Base-by-base conservation (phyloP, 2,888 invertebrate species). In the Salticus scenicus region DNA sequence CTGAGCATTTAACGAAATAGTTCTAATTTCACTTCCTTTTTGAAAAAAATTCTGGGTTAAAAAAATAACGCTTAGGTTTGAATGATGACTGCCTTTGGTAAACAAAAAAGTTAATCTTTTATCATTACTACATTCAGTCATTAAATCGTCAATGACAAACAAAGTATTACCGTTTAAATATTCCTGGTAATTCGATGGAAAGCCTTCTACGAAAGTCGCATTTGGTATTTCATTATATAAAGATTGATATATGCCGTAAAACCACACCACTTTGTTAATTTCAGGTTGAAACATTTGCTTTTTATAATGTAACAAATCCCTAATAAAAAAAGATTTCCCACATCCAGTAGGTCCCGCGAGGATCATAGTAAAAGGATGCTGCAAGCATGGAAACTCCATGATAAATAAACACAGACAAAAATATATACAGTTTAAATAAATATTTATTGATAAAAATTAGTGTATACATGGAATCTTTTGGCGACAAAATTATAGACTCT, bases 11-110 rank as follows among this genome's bases (percentile, higher is more conserved):
- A 57, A 12, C 4, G 24, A 7, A 57, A 57, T 24, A 7, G 20
- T 24, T 5, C 57, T 1, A 2, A 57, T 57, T 12, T 57, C 20
- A 7, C 12, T 57, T 1, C 82, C 69, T 70, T 75, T 57, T 27
- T 67, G 69, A 70, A 82, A 82, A 31, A 74, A 70, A 70, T 75
- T 63, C 63, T 82, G 75, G 0, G 51, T 33, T 0, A 82, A 33
- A 57, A 75, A 75, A 24, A 81, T 51, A 12, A 81, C 33, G 10
- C 33, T 37, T 5, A 74, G 30, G 33, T 69, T 81, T 28, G 37
- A 30, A 75, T 70, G 75, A 33, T 82, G 82, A 20, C 67, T 73
- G 1, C 82, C 75, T 14, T n/a, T n/a, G 1, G 82, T 75, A 63
- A 75, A 75, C 24, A 72, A 8, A 0, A 63, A 20, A 14, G 42